phyloP scores from a whole-genome alignment of 2,113 vertebrate genomes.

The Muntiacus reevesi region DNA sequence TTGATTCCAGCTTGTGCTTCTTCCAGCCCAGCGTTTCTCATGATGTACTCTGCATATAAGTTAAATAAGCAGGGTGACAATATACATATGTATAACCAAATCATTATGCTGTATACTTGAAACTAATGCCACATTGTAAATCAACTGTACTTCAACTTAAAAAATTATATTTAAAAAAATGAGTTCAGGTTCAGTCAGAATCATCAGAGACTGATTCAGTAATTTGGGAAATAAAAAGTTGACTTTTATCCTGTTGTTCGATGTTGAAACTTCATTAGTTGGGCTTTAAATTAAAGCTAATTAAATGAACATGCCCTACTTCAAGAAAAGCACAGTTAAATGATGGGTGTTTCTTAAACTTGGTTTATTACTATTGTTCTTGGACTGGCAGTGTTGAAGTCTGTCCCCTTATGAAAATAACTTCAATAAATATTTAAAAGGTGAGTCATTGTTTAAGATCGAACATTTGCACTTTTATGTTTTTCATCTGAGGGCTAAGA shows the following conservation, averaged over 20 bases:
- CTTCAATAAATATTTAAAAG: conserved; percentile 24
- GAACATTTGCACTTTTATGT: not conserved
- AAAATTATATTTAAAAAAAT: not conserved
- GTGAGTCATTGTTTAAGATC: conserved; percentile 12
- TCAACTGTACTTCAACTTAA: not conserved
- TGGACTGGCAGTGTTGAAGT: not conserved
- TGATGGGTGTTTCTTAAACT: not conserved
- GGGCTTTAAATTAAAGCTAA: conserved; percentile 52
- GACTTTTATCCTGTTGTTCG: conserved; percentile 22
- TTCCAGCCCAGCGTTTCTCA: no score
- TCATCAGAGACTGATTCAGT: conserved; percentile 31
- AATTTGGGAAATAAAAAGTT: conserved; percentile 15
- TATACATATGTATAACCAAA: not conserved
- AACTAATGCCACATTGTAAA: not conserved
- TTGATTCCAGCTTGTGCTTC: no score
- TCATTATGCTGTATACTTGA: not conserved
- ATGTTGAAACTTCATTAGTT: conserved; percentile 51
- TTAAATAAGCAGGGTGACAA: no score
- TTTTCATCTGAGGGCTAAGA: conserved; percentile 15
- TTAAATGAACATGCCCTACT: conserved; percentile 36
- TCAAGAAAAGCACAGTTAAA: conserved; percentile 12
- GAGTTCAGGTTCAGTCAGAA: not conserved
- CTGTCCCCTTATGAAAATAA: conserved; percentile 27
- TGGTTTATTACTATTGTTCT: not conserved
- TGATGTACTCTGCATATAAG: no score